Base-by-base conservation (phyloP, 2,888 invertebrate species). In the Pharmacophagus antenor region DNA sequence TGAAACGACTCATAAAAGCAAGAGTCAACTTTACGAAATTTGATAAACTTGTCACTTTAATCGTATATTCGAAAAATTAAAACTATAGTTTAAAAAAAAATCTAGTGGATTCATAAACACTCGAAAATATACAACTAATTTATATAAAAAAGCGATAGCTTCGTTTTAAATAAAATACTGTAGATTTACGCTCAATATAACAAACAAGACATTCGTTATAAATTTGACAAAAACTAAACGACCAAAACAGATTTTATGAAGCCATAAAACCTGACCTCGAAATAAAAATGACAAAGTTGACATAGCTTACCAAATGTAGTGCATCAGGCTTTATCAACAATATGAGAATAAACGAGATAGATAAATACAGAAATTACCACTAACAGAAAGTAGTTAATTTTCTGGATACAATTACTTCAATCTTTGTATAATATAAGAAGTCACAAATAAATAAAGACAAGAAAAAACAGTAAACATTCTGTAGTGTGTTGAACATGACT, bases 1-100 rank as follows among this genome's bases (percentile, higher is more conserved):
- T 87, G 88, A 70, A 72, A 21, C 47, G 47, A 57, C 67, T 77
- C 88, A 89, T 90, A 90, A 82, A 78, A 77, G 70, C 79, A 74
- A 77, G 88, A 87, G 79, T 71, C 31, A 31, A 0, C 15, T 15
- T 7, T 15, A 60, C 62, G 60, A 58, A 63, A 61, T 60, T 48
- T 65, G 58, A 58, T 47, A n/a, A 57, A 49, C 56, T 55, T 51
- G 12, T 58, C 6, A 52, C 10, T 41, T 46, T 46, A 7, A 46
- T 22, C 18, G 47, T 41, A 22, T 46, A 41, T 58, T 58, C 58
- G 31, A 31, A 15, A 31, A 31, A 15, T 15, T 31, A 12, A 10
- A 10, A 12, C 31, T 10, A 31, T 12, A 31, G 15, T 12, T 10
- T 10, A 31, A 12, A 12, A 31, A 31, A 10, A 31, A 10, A 10